Evolutionary conservation across 2,888 invertebrate species (phyloP).

Genomic region (Pollenia labialis): DNA sequence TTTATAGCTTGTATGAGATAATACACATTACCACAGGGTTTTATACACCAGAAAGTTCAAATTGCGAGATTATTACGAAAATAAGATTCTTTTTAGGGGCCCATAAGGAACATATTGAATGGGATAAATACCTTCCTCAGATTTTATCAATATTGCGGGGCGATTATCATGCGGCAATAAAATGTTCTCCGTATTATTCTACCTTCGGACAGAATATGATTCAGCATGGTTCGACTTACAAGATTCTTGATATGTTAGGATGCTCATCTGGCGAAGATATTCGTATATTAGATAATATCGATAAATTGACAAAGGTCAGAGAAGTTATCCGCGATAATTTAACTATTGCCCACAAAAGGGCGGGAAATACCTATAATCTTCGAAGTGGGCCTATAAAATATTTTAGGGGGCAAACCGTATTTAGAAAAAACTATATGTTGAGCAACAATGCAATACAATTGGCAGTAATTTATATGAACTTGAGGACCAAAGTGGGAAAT

Average conservation of each 20-base stretch:
- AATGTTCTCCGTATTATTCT: conserved; percentile 48
- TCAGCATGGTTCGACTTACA: conserved; percentile 34
- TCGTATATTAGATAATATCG: no score
- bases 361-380: not conserved
- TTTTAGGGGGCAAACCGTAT: not conserved
- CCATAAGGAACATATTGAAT: not conserved
- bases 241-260: no score
- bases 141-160: not conserved
- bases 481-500: no score
- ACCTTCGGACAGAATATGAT: conserved; percentile 48
- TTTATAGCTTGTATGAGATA: not conserved
- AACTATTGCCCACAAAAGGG: not conserved
- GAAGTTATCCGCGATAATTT: not conserved
- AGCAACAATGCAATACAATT: not conserved
- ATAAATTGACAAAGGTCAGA: not conserved
- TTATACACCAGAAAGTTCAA: conserved; percentile 32
- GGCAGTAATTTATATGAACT: not conserved
- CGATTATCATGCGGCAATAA: not conserved
- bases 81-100: not conserved
- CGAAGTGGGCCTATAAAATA: not conserved
- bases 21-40: not conserved
- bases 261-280: no score
- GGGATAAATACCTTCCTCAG: conserved; percentile 27
- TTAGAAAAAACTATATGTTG: conserved; percentile 2
- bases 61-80: conserved; percentile 49